Evolutionary conservation across 2,797 vertebrate species (phyloP), one percentile per base, ranked within the genome.

Genomic region (Selene dorsalis): DNA sequence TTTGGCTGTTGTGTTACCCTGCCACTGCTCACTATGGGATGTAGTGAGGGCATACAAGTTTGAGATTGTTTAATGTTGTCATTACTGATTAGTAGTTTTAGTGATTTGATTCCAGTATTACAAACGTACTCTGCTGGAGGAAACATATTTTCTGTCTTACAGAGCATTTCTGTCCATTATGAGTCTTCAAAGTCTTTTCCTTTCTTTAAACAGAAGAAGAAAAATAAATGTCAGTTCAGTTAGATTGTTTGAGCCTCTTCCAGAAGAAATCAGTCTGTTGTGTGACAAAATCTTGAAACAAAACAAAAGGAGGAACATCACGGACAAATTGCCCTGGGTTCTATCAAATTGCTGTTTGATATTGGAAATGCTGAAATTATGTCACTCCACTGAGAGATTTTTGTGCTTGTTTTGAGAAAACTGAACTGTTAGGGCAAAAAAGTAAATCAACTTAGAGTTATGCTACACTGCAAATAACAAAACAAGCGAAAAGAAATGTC

Each of bases 1-100:
- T 83, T 53, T 16, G 16, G 62, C 50, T 78, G 12, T 56, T 47
- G 12, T 43, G 30, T 35, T 74, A 9, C 22, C 65, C 47, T 69
- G 61, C 56, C 72, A 62, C 24, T 16, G 38, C 48, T 57, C 14
- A 20, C 32, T 52, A 59, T 41, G 53, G 43, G 26, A 2, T 26
- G 50, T 6, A 32, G 35, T 16, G 20, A 2, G n/a, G 32, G 41
- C 22, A 69, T 71, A 6, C n/a, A 67, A 11, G 65, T 68, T 45
- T 56, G 10, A 53, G n/a, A 38, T 14, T 77, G 11, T 35, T 9
- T 20, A 48, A n/a, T 1, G 12, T 32, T 9, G 20, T 59, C 17
- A 58, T 38, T 30, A 66, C 3, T 30, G 16, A 61, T 43, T 0
- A 50, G 56, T 38, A 7, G 45, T 55, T 74, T 8, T 28, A 6